Conservation (phyloP, 2,888 invertebrate genomes). For the Argynnis bischoffii region DNA sequence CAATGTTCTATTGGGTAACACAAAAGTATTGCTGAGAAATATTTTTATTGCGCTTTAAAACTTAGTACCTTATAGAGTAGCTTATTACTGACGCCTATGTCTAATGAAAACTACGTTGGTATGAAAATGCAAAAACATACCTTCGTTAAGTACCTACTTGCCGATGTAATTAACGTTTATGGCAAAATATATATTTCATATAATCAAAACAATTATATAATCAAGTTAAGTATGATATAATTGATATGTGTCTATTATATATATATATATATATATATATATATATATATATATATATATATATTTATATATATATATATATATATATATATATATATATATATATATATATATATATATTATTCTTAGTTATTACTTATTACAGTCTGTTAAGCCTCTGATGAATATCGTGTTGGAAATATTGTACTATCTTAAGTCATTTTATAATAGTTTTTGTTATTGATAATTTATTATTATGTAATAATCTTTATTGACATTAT, state of each 20-base stretch:
- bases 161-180: too few relatives aligned
- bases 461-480: not conserved
- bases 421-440: not conserved
- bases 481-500: not conserved
- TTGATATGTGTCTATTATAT: not conserved
- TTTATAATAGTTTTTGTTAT: not conserved
- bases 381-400: constrained; percentile 9
- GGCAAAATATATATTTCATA: too few relatives aligned
- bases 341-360: constrained; percentile 1
- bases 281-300: constrained; percentile 4
- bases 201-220: too few relatives aligned
- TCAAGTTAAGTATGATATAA: too few relatives aligned
- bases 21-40: too few relatives aligned
- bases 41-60: too few relatives aligned
- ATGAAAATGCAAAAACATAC: too few relatives aligned
- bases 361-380: not conserved
- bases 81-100: too few relatives aligned
- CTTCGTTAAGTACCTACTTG: too few relatives aligned
- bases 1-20: too few relatives aligned
- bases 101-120: too few relatives aligned
- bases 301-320: constrained; percentile 3
- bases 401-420: constrained; percentile 1
- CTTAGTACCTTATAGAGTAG: too few relatives aligned
- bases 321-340: constrained; percentile 7
- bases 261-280: constrained; percentile 2